phyloP scores from a whole-genome alignment of 1,140 invertebrate genomes.

The Ostrea edulis region DNA sequence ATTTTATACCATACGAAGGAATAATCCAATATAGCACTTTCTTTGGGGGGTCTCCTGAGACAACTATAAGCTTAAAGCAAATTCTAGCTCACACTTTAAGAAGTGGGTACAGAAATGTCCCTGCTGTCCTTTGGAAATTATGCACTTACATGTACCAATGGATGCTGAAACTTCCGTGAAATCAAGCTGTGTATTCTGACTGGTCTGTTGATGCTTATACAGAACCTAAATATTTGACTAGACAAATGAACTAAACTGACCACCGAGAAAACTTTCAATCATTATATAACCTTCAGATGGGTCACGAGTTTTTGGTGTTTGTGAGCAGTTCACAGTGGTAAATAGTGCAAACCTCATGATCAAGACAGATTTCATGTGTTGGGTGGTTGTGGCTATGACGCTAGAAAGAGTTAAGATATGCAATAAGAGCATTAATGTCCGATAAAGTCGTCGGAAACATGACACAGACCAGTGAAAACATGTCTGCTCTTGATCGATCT shows the following conservation, averaged over 20 bases:
- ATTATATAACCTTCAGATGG: background rate
- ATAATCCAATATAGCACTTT: too few relatives aligned
- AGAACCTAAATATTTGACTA: background rate
- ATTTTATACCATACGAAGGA: too few relatives aligned
- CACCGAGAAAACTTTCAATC: background rate
- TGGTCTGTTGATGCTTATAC: too few relatives aligned
- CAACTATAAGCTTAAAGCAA: too few relatives aligned
- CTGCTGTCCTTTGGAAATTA: too few relatives aligned
- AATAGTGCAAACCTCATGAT: background rate
- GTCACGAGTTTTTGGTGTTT: background rate
- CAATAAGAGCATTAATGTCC: background rate
- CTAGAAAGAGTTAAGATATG: background rate
- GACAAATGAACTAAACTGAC: background rate
- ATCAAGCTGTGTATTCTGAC: too few relatives aligned
- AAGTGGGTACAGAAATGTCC: too few relatives aligned
- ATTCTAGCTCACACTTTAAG: too few relatives aligned
- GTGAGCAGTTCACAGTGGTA: background rate
- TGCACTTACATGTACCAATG: too few relatives aligned
- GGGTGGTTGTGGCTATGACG: slow-evolving; percentile 6
- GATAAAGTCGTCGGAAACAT: background rate
- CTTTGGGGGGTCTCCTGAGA: too few relatives aligned
- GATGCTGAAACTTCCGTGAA: too few relatives aligned
- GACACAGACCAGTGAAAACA: background rate
- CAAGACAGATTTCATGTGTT: background rate
- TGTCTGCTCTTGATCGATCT: slow-evolving; percentile 12